Evolutionary conservation across 2,797 vertebrate species (phyloP).

Genomic region (Halcyon smyrnensis): DNA sequence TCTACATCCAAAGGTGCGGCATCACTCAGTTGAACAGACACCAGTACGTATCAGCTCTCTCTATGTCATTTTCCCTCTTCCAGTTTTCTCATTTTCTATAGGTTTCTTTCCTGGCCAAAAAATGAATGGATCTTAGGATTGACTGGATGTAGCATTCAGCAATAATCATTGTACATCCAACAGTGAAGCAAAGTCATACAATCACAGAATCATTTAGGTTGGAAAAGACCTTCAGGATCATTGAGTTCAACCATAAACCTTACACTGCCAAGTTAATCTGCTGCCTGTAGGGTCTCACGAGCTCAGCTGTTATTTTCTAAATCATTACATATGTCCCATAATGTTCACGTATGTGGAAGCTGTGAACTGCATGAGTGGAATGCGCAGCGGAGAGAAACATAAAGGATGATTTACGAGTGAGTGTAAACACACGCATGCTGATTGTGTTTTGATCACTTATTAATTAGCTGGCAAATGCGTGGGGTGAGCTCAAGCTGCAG

Average conservation of each 20-base stretch:
- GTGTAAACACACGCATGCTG: constrained; percentile 18
- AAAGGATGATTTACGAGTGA: constrained; percentile 5
- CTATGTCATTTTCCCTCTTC: background rate
- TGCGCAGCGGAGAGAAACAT: constrained; percentile 3
- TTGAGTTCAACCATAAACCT: background rate
- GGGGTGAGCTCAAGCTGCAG: constrained; percentile 3
- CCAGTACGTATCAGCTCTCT: background rate
- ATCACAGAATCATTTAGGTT: background rate
- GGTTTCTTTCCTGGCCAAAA: background rate
- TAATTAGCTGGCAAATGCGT: constrained; percentile 2
- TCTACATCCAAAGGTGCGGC: background rate
- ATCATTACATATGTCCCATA: background rate
- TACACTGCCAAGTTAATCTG: background rate
- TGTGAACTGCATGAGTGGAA: constrained; percentile 5
- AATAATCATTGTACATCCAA: background rate
- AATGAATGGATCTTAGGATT: background rate
- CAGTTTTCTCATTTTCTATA: background rate
- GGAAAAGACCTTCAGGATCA: background rate
- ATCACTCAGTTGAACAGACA: background rate
- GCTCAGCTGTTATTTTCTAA: constrained; percentile 34
- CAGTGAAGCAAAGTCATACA: background rate
- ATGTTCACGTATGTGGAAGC: background rate
- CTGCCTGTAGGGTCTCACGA: background rate
- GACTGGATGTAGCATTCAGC: background rate
- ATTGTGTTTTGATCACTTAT: constrained; percentile 45